These are phyloP conservation scores for Tonatia bakeri DNA, from an alignment of 2,113 vertebrate species.

Conservation along the genomic window DNA sequence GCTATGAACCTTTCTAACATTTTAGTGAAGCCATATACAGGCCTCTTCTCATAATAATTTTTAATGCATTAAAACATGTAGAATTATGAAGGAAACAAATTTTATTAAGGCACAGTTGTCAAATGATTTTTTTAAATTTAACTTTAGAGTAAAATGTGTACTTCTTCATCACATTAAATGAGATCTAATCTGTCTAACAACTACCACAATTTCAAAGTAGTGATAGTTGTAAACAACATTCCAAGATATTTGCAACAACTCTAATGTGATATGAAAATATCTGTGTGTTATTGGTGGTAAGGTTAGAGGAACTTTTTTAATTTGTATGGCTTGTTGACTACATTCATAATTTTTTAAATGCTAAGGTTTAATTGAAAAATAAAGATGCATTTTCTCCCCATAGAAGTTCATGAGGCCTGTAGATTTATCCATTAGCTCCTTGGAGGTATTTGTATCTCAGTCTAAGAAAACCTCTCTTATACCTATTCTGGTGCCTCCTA, in stretches of 20 bases:
- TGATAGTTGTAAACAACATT: not conserved
- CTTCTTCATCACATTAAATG: not conserved
- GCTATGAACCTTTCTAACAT: not conserved
- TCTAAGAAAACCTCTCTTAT: not conserved
- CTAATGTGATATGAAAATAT: not conserved
- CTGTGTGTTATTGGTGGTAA: not conserved
- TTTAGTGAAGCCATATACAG: not conserved
- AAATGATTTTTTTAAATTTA: not conserved
- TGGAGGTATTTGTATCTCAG: not conserved
- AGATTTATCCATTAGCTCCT: not conserved
- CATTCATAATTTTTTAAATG: not conserved
- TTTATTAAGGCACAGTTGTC: conserved; percentile 18
- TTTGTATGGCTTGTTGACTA: not conserved
- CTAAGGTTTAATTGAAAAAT: conserved; percentile 18
- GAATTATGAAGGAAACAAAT: not conserved
- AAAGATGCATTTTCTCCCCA: not conserved
- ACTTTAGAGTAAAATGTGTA: not conserved
- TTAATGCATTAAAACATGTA: not conserved
- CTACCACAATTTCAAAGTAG: conserved; percentile 7
- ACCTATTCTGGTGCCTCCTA: not conserved
- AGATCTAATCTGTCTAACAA: not conserved
- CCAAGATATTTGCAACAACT: conserved; percentile 14
- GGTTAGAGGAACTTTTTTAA: not conserved
- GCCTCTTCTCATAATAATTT: not conserved
- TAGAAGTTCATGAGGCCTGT: not conserved